Evolutionary conservation across 2,797 vertebrate genomes (phyloP), one percentile per base, ranked within the genome.

Genomic region (Pogoniulus pusillus): DNA sequence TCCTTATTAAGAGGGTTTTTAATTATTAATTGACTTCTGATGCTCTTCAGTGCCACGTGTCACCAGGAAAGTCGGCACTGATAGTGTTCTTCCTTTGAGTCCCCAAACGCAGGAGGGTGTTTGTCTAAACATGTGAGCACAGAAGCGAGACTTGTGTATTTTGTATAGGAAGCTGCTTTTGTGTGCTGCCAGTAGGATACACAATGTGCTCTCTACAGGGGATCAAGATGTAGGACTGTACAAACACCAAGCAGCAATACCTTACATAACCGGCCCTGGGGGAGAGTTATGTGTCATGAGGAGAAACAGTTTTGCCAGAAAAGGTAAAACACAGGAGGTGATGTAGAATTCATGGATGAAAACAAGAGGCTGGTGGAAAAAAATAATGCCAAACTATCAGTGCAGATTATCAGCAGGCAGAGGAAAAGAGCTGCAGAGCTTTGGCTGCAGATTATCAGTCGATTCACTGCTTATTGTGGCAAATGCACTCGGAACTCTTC

Each of bases 151-250:
- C 70, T 94, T 96, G 75, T 91, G 93, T 87, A 43, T 95, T 93
- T 92, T 94, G 43, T 92, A 85, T 96, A 91, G 89, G 94, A 92
- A 95, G 51, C 53, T 68, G 78, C 84, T 93, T 93, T 95, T 96
- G 91, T 92, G 95, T 95, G 87, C 79, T 95, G 80, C 82, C 83
- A 85, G 82, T 79, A 84, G 87, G 88, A 91, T 85, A 85, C 91
- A 95, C 91, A 76, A 94, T 92, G 89, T 91, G 78, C 93, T 90
- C 90, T 83, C 93, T 43, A 91, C 82, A 43, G 81, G 96, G 93
- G 85, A 95, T 89, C 73, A 78, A 94, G 91, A 93, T 85, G 93
- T 87, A 91, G 90, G 79, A 68, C 83, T 94, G 41, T 79, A 78
- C 90, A 94, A 96, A 96, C 82, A 97, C 63, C 26, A 30, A 93